phyloP scores from a whole-genome alignment of 2,797 vertebrate species.

The Neosilurus mollespiculum region DNA sequence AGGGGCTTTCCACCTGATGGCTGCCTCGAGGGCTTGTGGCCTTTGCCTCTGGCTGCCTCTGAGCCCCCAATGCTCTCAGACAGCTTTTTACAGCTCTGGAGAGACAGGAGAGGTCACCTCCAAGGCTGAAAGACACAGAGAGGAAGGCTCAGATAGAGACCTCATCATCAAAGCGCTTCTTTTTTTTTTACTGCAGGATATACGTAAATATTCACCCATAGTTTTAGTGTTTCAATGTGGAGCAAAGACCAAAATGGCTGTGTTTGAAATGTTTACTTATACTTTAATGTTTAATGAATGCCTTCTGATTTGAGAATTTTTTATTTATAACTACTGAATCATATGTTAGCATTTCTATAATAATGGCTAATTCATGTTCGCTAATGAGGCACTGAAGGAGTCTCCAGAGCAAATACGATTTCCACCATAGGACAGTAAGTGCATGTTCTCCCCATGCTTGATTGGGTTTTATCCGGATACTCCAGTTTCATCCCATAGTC shows the following conservation, averaged over 20 bases:
- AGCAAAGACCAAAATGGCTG: background rate
- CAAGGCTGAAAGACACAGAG: conserved; percentile 72
- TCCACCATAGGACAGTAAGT: background rate
- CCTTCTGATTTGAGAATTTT: no score
- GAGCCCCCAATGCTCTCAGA: conserved; percentile 61
- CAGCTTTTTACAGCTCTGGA: conserved; percentile 78
- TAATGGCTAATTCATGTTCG: background rate
- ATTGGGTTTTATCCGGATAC: no score
- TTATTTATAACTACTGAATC: background rate
- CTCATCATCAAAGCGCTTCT: conserved; percentile 29
- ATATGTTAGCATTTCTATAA: background rate
- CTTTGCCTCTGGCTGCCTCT: conserved; percentile 38
- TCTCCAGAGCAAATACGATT: background rate
- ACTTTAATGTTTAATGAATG: background rate
- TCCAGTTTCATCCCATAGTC: no score
- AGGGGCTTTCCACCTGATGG: conserved; percentile 40
- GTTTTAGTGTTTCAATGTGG: background rate
- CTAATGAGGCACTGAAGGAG: background rate
- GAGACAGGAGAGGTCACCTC: conserved; percentile 67
- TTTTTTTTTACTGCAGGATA: conserved; percentile 6
- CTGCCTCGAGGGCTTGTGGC: conserved; percentile 43
- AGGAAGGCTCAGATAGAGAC: conserved; percentile 24
- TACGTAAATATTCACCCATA: background rate
- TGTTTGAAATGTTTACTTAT: background rate
- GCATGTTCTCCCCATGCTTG: no score